These are phyloP conservation scores for Coremacera marginata DNA, from an alignment of 2,888 invertebrate species.

Conservation along the genomic window DNA sequence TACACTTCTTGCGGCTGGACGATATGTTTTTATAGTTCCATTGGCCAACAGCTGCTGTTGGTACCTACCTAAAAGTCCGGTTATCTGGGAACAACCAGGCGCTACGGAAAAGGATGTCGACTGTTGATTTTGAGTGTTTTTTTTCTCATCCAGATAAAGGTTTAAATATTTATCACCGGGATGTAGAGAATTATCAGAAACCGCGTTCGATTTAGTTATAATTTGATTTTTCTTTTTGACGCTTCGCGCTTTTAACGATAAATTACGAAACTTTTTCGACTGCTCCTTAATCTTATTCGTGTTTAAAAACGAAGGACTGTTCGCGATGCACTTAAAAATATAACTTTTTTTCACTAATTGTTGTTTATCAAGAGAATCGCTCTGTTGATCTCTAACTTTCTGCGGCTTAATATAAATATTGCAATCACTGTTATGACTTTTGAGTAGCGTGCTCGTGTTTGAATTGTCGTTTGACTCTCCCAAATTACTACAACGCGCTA, in stretches of 20 bases:
- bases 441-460: slow-evolving; percentile 54
- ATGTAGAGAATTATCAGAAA: slow-evolving; percentile 68
- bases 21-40: slow-evolving; percentile 66
- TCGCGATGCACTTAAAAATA: slow-evolving; percentile 68
- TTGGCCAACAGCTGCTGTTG: slow-evolving; percentile 61
- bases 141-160: slow-evolving; percentile 67
- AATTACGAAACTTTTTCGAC: slow-evolving; percentile 66
- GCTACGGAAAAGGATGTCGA: slow-evolving; percentile 2
- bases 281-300: slow-evolving; percentile 68
- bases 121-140: slow-evolving; percentile 55
- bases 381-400: slow-evolving; percentile 54
- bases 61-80: slow-evolving; percentile 41
- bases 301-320: slow-evolving; percentile 68
- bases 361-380: slow-evolving; percentile 62
- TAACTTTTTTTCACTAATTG: slow-evolving; percentile 67
- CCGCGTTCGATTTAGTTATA: slow-evolving; percentile 67
- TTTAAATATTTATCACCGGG: slow-evolving; percentile 68
- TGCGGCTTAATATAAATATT: slow-evolving; percentile 63
- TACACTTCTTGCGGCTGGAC: slow-evolving; percentile 56
- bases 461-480: slow-evolving; percentile 45
- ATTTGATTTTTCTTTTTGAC: slow-evolving; percentile 67
- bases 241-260: slow-evolving; percentile 64
- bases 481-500: slow-evolving; percentile 55
- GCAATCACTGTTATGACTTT: slow-evolving; percentile 67
- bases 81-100: slow-evolving; percentile 33